A percentile compares a stretch with the other conserved stretches of the same genome.
phyloP scores from a whole-genome alignment of 2,797 vertebrate species.

The Xenopus petersii region DNA sequence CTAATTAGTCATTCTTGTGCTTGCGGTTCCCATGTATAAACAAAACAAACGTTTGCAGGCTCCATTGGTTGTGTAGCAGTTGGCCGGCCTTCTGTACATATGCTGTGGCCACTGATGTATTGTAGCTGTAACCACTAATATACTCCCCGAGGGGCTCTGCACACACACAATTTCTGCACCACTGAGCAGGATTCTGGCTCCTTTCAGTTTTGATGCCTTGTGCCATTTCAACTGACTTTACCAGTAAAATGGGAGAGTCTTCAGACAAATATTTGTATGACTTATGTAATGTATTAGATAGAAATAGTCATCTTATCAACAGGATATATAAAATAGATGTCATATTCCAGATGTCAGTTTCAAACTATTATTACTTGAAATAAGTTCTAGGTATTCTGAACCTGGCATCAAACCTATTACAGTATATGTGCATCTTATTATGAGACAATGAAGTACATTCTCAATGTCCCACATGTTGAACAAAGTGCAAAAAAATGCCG shows the following conservation, averaged over 20 bases:
- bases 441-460: too few species aligned
- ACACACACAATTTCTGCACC: slow-evolving; percentile 29
- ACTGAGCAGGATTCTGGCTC: slow-evolving; percentile 44
- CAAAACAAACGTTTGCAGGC: slow-evolving; percentile 26
- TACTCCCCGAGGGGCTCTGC: slow-evolving; percentile 18
- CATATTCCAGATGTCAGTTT: too few species aligned
- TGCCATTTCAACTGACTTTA: background rate
- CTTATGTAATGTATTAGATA: too few species aligned
- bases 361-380: too few species aligned
- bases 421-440: too few species aligned
- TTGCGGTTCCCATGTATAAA: slow-evolving; percentile 10
- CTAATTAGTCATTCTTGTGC: slow-evolving; percentile 12
- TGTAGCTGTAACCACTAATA: slow-evolving; percentile 26
- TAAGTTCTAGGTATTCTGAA: too few species aligned
- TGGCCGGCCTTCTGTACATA: background rate
- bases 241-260: too few species aligned
- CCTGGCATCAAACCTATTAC: too few species aligned
- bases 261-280: background rate
- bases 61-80: slow-evolving; percentile 24
- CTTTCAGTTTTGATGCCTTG: background rate
- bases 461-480: too few species aligned
- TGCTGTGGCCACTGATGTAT: slow-evolving; percentile 16
- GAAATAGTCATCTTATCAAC: too few species aligned
- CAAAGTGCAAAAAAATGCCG: too few species aligned
- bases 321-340: too few species aligned